A percentile compares a stretch with the other conserved stretches of the same genome.
Evolutionary conservation across 2,113 vertebrate species (phyloP).

Genomic region (Elgaria multicarinata): DNA sequence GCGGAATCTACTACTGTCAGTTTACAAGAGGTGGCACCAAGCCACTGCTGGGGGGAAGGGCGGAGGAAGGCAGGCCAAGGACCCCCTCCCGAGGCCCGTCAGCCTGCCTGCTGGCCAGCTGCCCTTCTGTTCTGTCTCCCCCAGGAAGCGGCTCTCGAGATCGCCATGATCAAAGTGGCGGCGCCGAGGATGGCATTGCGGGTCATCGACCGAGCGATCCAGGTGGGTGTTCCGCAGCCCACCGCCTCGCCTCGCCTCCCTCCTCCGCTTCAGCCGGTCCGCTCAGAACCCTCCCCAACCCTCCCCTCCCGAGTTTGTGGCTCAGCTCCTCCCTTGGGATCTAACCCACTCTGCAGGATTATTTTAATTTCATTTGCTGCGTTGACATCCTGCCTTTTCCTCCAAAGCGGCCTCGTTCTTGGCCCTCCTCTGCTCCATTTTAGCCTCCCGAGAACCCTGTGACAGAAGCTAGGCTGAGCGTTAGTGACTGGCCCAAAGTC

Average conservation of each 20-base stretch:
- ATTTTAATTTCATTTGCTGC: too few species aligned
- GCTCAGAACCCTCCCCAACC: background rate
- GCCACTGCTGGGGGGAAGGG: too few species aligned
- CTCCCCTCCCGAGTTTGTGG: background rate
- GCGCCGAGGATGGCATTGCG: slow-evolving; percentile 53
- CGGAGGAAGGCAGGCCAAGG: too few species aligned
- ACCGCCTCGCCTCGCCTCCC: background rate
- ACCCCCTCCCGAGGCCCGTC: too few species aligned
- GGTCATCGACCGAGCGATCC: slow-evolving; percentile 66
- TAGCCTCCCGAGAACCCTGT: too few species aligned
- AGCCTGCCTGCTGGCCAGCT: background rate
- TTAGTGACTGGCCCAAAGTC: too few species aligned
- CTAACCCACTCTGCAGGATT: background rate
- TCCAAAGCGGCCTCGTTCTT: too few species aligned
- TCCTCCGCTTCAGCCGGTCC: background rate
- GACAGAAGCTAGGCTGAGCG: background rate
- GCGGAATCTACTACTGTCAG: background rate
- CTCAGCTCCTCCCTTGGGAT: background rate
- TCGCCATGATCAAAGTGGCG: slow-evolving; percentile 71
- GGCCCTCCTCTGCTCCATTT: too few species aligned
- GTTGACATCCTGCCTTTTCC: too few species aligned
- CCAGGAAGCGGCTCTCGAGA: slow-evolving; percentile 74
- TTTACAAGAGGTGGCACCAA: background rate
- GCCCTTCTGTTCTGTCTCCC: background rate
- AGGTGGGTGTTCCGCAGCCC: slow-evolving; percentile 52